Percentiles rank a stretch among this genome's conserved stretches.
phyloP scores from a whole-genome alignment of 2,113 vertebrate species.

The Mustela nigripes region DNA sequence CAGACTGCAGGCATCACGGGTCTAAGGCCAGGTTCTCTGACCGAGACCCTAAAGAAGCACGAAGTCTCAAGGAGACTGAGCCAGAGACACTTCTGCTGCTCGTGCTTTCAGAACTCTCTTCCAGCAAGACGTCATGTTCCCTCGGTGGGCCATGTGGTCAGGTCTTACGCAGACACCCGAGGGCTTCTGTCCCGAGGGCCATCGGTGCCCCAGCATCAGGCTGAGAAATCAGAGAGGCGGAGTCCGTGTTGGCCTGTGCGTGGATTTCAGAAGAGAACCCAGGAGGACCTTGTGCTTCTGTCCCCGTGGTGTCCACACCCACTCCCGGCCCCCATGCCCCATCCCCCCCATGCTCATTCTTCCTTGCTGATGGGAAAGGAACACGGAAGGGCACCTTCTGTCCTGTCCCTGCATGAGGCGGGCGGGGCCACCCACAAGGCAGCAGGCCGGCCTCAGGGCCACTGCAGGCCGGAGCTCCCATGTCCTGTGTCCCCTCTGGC shows the following conservation, averaged over 20 bases:
- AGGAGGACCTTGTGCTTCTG: neutral
- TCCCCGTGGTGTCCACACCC: neutral
- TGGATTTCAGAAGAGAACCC: neutral
- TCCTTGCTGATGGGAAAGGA: neutral
- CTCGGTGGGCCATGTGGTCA: neutral
- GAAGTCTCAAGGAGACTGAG: neutral
- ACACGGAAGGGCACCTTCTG: neutral
- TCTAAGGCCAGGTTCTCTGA: neutral
- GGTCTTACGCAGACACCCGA: neutral
- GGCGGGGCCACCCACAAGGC: neutral
- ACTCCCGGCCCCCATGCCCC: neutral
- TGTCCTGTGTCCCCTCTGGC: neutral
- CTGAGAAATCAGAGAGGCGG: neutral
- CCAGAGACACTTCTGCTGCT: neutral
- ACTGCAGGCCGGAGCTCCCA: neutral
- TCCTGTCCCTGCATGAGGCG: neutral
- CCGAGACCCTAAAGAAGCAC: neutral
- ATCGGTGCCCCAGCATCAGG: neutral
- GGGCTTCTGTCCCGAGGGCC: neutral
- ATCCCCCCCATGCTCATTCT: neutral
- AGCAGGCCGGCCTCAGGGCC: rapidly evolving
- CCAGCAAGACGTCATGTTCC: neutral
- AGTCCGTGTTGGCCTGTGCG: neutral
- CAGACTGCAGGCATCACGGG: neutral
- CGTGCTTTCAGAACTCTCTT: neutral